A percentile compares a stretch with the other conserved stretches of the same genome.
phyloP scores from a whole-genome alignment of 1,140 invertebrate species.

The Phymastichus coffea region DNA sequence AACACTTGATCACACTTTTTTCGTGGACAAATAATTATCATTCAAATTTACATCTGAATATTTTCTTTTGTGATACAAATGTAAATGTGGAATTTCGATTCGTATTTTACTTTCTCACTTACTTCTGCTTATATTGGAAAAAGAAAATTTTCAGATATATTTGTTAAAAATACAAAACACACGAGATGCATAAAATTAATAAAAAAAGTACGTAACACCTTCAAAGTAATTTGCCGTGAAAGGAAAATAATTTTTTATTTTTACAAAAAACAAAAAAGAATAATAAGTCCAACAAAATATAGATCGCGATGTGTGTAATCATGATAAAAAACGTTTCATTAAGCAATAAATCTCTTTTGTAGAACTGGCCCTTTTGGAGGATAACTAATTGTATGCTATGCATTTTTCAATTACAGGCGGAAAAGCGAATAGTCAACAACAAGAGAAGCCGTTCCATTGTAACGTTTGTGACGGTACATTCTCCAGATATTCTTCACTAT shows the following conservation, averaged over 20 bases:
- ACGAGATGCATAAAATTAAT: too few relatives aligned
- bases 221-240: conserved; percentile 17
- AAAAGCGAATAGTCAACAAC: conserved; percentile 60
- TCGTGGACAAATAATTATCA: conserved; percentile 20
- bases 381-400: conserved; percentile 43
- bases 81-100: conserved; percentile 29
- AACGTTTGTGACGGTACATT: conserved; percentile 83
- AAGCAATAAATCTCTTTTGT: conserved; percentile 43
- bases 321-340: too few relatives aligned
- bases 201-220: conserved; percentile 11
- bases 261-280: neutral
- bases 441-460: conserved; percentile 82
- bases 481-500: conserved; percentile 79
- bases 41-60: conserved; percentile 32
- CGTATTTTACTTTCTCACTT: conserved; percentile 3
- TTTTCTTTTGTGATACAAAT: conserved; percentile 39
- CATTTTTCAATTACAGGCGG: conserved; percentile 52
- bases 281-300: neutral
- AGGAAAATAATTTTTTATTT: conserved; percentile 29
- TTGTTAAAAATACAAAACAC: too few relatives aligned
- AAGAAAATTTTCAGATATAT: conserved; percentile 16
- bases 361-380: conserved; percentile 52
- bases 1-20: conserved; percentile 19
- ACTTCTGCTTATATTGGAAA: neutral
- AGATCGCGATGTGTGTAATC: too few relatives aligned